These are phyloP conservation scores for Cottus gobio DNA, from an alignment of 2,113 vertebrate species.

Conservation along the genomic window DNA sequence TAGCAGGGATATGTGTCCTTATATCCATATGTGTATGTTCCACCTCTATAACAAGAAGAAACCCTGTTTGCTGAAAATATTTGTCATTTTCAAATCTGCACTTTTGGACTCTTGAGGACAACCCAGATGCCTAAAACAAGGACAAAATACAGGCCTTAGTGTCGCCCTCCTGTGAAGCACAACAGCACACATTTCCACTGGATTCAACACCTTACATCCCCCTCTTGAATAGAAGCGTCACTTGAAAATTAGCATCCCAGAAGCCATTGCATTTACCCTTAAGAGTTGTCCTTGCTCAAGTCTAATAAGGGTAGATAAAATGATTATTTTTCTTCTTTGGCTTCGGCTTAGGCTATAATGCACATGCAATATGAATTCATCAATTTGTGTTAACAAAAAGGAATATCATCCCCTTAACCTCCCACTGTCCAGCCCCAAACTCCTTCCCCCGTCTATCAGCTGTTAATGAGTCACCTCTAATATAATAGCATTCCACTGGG, in stretches of 20 bases:
- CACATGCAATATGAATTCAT: slow-evolving; percentile 4
- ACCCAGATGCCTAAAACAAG: slow-evolving; percentile 32
- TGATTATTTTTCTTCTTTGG: neutral
- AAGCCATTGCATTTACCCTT: slow-evolving; percentile 2
- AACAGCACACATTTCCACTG: slow-evolving; percentile 4
- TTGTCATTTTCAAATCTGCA: slow-evolving; percentile 45
- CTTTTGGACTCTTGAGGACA: slow-evolving; percentile 38
- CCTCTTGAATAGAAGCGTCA: neutral
- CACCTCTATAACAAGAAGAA: slow-evolving; percentile 24
- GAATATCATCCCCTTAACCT: slow-evolving; percentile 21
- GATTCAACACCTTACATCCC: slow-evolving; percentile 23
- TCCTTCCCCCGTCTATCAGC: slow-evolving; percentile 27
- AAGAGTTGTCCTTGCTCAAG: neutral
- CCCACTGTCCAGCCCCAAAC: slow-evolving; percentile 19
- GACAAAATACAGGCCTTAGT: slow-evolving; percentile 37
- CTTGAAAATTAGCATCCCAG: neutral
- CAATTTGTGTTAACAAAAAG: slow-evolving; percentile 14
- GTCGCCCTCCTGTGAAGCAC: slow-evolving; percentile 7
- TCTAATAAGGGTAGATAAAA: slow-evolving; percentile 2
- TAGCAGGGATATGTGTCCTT: slow-evolving; percentile 55
- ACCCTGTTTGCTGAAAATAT: slow-evolving; percentile 30
- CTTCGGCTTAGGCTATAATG: neutral
- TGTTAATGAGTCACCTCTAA: slow-evolving; percentile 54
- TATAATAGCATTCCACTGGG: slow-evolving; percentile 30
- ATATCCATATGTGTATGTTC: slow-evolving; percentile 39